Evolutionary conservation across 2,888 invertebrate genomes (phyloP).

Genomic region (Agrochola lychnidis): DNA sequence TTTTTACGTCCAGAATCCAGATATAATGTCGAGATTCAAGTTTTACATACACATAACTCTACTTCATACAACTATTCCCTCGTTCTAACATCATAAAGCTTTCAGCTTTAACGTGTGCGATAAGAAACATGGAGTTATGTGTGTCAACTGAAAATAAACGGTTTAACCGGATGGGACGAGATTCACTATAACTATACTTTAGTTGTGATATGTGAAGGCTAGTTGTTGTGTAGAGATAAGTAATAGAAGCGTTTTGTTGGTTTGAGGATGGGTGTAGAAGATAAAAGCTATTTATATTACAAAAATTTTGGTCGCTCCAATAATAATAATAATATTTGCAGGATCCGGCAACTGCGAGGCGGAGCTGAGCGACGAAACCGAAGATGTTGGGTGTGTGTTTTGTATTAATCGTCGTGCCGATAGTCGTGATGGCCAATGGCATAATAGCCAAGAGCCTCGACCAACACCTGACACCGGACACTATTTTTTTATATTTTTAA

Average conservation of each 20-base stretch:
- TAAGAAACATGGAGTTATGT: conserved; percentile 51
- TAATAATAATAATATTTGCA: too few species aligned
- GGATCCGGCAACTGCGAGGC: too few species aligned
- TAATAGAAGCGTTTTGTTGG: neutral
- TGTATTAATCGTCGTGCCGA: too few species aligned
- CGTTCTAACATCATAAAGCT: conserved; percentile 43
- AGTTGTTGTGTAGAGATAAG: neutral
- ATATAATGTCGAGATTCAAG: conserved; percentile 19
- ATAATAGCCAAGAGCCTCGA: too few species aligned
- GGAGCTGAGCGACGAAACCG: too few species aligned
- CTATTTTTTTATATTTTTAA: too few species aligned
- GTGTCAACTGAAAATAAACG: conserved; percentile 45
- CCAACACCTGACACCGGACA: too few species aligned
- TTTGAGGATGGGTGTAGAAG: too few species aligned
- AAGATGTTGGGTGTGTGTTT: too few species aligned
- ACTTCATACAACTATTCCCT: conserved; percentile 26
- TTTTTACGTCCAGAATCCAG: neutral
- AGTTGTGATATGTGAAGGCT: neutral
- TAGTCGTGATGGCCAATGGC: too few species aligned
- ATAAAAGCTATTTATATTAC: neutral
- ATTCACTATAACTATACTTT: neutral
- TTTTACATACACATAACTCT: conserved; percentile 6
- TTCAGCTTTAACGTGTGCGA: conserved; percentile 40
- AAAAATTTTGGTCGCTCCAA: too few species aligned
- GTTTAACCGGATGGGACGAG: conserved; percentile 50